Conservation (phyloP, 2,888 invertebrate species). For the Spisula solida region DNA sequence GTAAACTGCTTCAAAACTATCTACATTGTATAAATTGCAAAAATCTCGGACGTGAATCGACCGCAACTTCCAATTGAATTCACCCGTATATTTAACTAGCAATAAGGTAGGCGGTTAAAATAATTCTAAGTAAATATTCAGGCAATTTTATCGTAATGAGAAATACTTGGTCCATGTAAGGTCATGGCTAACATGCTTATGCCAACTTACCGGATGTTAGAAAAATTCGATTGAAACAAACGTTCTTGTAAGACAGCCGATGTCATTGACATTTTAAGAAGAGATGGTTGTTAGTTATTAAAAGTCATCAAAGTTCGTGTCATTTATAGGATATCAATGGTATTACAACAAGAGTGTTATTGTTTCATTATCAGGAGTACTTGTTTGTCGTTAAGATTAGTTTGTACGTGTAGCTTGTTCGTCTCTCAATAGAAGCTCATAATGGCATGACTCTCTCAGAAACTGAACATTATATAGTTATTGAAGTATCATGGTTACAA, state of each 20-base stretch:
- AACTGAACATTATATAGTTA: neutral
- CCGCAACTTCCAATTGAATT: neutral
- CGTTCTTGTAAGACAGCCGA: neutral
- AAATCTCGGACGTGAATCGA: neutral
- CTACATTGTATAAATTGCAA: neutral
- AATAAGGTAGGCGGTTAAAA: neutral
- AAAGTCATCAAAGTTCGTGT: neutral
- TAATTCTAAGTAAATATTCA: constrained; percentile 14
- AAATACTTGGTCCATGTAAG: neutral
- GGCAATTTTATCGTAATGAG: neutral
- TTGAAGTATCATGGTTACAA: neutral
- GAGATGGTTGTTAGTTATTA: neutral
- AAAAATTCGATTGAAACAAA: neutral
- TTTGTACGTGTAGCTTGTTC: too few species aligned
- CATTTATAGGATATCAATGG: neutral
- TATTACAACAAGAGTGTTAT: neutral
- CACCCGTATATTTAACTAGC: neutral
- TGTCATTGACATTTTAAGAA: neutral
- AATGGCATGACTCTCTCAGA: neutral
- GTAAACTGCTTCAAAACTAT: neutral
- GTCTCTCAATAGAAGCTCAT: too few species aligned
- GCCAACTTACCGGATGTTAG: neutral
- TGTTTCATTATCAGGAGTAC: neutral
- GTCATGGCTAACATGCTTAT: neutral
- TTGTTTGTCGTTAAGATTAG: neutral